These are phyloP conservation scores for Centropus unirufus DNA, from an alignment of 2,113 vertebrate species.

Conservation along the genomic window DNA sequence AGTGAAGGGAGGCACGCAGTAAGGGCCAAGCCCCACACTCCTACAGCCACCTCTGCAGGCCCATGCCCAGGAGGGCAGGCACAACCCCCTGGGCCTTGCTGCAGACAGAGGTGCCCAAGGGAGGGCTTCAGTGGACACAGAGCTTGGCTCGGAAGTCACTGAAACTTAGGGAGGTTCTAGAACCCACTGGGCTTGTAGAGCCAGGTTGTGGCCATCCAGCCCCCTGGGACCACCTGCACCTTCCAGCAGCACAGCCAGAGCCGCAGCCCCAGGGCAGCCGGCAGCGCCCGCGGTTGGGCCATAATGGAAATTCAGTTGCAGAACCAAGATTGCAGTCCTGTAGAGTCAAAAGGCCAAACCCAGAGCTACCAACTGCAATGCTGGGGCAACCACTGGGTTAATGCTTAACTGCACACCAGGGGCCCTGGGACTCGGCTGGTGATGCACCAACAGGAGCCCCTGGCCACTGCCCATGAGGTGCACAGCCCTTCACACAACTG, in stretches of 20 bases:
- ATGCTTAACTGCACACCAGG: not conserved
- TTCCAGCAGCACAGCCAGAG: not conserved
- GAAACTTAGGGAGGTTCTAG: not conserved
- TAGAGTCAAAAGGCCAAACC: not conserved
- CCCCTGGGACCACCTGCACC: not conserved
- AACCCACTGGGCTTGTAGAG: not conserved
- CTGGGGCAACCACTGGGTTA: not conserved
- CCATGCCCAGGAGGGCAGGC: not conserved
- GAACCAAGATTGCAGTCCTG: not conserved
- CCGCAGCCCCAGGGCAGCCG: fast-evolving
- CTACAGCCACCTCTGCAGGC: not conserved
- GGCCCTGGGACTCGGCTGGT: not conserved
- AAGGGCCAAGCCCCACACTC: not conserved
- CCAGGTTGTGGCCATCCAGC: not conserved
- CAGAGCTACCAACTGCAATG: not conserved
- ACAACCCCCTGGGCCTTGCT: not conserved
- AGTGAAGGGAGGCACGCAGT: not conserved
- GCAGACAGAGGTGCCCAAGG: not conserved
- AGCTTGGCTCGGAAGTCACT: not conserved
- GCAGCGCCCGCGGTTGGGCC: not conserved
- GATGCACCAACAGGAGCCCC: not conserved
- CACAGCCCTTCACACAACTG: not conserved
- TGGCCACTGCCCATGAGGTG: not conserved
- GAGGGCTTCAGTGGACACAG: not conserved
- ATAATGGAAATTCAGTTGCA: not conserved